Conservation (phyloP, 2,797 vertebrate species). For the Rhinoraja longicauda region DNA sequence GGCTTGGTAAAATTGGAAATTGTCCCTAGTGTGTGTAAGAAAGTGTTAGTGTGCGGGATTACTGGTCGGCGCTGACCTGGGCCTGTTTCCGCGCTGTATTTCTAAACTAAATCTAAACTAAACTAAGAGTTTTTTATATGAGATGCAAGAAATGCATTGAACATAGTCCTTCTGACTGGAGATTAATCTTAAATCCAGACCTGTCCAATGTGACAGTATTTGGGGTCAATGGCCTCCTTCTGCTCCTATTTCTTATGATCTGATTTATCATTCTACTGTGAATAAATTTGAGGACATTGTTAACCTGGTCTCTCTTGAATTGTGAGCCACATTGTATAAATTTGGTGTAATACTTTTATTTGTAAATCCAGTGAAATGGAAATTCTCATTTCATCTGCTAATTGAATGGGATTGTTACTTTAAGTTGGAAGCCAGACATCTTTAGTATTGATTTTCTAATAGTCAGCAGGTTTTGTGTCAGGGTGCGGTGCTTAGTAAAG, state of each 20-base stretch:
- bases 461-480: background rate
- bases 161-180: background rate
- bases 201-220: background rate
- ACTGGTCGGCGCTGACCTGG: no score
- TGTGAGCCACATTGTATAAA: background rate
- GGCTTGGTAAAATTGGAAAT: no score
- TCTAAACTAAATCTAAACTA: no score
- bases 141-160: background rate
- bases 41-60: no score
- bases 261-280: background rate
- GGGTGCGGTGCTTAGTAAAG: background rate
- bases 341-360: background rate
- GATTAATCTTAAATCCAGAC: background rate
- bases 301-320: background rate
- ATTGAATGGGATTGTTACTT: background rate
- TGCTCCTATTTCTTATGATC: background rate
- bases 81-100: no score
- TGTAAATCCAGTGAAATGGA: background rate
- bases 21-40: no score
- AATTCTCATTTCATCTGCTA: background rate
- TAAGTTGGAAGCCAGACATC: background rate
- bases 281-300: background rate
- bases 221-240: no score
- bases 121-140: background rate
- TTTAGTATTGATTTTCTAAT: background rate